Conservation (phyloP, 2,797 vertebrate genomes). For the Coracias cyanogaster region DNA sequence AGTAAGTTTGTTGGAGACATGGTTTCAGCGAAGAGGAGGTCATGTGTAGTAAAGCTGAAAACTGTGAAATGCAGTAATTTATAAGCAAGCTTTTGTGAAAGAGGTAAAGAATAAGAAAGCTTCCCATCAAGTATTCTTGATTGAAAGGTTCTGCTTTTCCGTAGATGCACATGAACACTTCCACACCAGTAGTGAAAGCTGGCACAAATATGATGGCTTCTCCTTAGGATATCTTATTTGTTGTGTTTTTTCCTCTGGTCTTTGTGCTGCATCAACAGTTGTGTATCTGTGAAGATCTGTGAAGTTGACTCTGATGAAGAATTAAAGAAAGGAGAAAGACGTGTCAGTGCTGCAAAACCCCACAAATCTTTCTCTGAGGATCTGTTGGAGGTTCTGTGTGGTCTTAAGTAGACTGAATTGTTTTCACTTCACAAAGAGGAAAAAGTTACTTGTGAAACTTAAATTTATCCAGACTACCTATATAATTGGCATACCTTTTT, state of each 20-base stretch:
- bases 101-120: neutral
- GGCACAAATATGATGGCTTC: neutral
- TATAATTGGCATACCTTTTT: fast-evolving
- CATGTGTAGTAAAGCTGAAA: neutral
- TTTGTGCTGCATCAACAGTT: neutral
- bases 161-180: neutral
- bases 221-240: neutral
- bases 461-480: neutral
- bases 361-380: neutral
- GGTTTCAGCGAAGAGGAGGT: neutral
- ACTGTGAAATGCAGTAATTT: neutral
- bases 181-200: neutral
- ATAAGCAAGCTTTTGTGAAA: neutral
- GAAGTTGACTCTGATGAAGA: neutral
- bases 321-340: neutral
- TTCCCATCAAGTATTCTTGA: neutral
- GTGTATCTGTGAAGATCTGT: neutral
- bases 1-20: neutral
- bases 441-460: neutral
- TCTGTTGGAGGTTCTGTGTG: fast-evolving
- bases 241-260: neutral
- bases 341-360: neutral
- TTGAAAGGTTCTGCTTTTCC: neutral
- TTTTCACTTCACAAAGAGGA: neutral
- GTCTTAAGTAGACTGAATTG: neutral